Conservation (phyloP, 2,113 vertebrate genomes). For the Seriola rivoliana region DNA sequence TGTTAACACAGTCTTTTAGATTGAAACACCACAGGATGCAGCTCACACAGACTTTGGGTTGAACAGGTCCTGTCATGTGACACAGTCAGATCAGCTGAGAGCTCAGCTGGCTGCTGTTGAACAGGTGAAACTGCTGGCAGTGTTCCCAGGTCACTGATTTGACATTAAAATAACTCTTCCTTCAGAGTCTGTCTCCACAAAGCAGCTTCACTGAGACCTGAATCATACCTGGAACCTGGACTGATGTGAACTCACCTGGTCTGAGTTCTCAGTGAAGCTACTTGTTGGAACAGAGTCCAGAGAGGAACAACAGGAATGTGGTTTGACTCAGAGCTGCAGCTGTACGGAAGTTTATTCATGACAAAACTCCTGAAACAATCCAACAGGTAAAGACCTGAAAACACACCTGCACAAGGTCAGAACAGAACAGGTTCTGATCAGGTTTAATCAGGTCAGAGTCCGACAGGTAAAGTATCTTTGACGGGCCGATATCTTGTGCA, state of each 20-base stretch:
- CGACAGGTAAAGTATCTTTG: no score
- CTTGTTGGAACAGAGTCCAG: neutral
- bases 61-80: slow-evolving; percentile 46
- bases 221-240: slow-evolving; percentile 16
- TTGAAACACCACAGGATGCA: slow-evolving; percentile 71
- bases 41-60: slow-evolving; percentile 56
- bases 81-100: slow-evolving; percentile 14
- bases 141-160: slow-evolving; percentile 23
- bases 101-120: slow-evolving; percentile 27
- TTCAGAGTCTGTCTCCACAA: neutral
- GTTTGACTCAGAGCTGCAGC: neutral
- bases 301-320: slow-evolving; percentile 49
- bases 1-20: slow-evolving; percentile 76
- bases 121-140: slow-evolving; percentile 44
- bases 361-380: slow-evolving; percentile 19
- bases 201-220: neutral
- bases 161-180: slow-evolving; percentile 3
- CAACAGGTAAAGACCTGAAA: neutral
- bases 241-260: slow-evolving; percentile 9
- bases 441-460: no score
- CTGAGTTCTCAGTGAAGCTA: neutral
- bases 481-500: no score
- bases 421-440: neutral
- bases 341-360: neutral
- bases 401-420: neutral